Conservation (phyloP, 2,113 vertebrate genomes). For the Alligator mississippiensis region DNA sequence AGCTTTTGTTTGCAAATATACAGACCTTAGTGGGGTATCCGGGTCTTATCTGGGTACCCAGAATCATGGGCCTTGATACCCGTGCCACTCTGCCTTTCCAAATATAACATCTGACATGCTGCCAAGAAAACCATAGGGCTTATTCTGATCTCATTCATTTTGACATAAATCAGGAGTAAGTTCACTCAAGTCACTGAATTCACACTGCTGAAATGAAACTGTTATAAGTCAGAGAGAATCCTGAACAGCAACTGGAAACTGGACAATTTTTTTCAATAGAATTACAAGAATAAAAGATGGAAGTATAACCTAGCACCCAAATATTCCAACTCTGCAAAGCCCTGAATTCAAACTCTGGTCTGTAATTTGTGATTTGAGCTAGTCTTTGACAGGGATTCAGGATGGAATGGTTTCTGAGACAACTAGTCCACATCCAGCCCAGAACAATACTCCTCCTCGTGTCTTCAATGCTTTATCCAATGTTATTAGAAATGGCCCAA, state of each 20-base stretch:
- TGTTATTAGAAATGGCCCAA: not conserved
- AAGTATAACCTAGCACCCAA: conserved; percentile 17
- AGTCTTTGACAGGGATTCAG: not conserved
- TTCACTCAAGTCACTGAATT: not conserved
- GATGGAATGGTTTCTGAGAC: conserved; percentile 19
- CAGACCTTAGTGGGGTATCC: not conserved
- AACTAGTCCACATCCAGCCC: not conserved
- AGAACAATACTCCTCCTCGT: not conserved
- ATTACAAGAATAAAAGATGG: conserved; percentile 2
- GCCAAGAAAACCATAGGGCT: not conserved
- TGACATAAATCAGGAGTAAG: not conserved
- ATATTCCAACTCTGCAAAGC: conserved; percentile 27
- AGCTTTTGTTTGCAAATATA: not conserved
- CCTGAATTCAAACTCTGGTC: not conserved
- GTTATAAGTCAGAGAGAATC: not conserved
- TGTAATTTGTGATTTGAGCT: not conserved
- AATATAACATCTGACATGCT: not conserved
- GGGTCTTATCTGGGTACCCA: not conserved
- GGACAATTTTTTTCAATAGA: not conserved
- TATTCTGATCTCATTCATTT: not conserved
- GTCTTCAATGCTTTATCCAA: not conserved
- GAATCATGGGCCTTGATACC: not conserved
- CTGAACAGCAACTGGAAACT: not conserved
- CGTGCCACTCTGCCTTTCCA: not conserved
- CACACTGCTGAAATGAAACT: not conserved